Evolutionary conservation across 2,113 vertebrate genomes (phyloP), one percentile per base, ranked within the genome.

Genomic region (Pachypanchax playfairii): DNA sequence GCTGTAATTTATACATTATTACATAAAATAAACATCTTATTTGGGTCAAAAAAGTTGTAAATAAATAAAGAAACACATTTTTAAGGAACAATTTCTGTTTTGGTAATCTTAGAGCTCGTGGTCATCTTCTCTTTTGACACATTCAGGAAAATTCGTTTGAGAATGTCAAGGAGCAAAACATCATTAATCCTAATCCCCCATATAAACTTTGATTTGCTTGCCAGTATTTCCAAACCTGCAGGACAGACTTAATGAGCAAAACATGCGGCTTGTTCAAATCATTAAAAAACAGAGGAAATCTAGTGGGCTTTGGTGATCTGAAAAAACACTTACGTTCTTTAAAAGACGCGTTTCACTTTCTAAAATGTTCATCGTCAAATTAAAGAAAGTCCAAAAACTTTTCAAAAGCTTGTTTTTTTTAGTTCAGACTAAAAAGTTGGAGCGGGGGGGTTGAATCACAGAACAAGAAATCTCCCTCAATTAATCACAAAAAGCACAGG

Each of bases 181-280:
- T 12, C 20, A 9, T 49, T 17, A n/a, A 22, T 49, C 17, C 6
- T 18, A 17, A 65, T 20, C 15, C 29, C 11, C 25, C 13, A 18
- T 71, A 5, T 38, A 14, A n/a, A 33, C 36, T 64, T 41, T 65
- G 29, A 62, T 68, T 67, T 8, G 28, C 29, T 52, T 22, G 2
- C 13, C n/a, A n/a, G 20, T 61, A 48, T 51, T 66, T 56, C 15
- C 47, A 9, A 54, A 41, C 26, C 26, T 52, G 15, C 42, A 7
- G 68, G 68, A 46, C 47, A 39, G 12, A 15, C 36, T 36, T 22
- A 18, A 21, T 28, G 35, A 47, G 38, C 2, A 50, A 43, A 73
- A 65, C 21, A 15, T n/a, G 8, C 47, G 20, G 66, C 13, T 25
- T 49, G 8, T 43, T 20, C 53, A 22, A 36, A 67, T 13, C 1